phyloP scores from a whole-genome alignment of 2,888 invertebrate genomes.

The Caenorhabditis wallacei region DNA sequence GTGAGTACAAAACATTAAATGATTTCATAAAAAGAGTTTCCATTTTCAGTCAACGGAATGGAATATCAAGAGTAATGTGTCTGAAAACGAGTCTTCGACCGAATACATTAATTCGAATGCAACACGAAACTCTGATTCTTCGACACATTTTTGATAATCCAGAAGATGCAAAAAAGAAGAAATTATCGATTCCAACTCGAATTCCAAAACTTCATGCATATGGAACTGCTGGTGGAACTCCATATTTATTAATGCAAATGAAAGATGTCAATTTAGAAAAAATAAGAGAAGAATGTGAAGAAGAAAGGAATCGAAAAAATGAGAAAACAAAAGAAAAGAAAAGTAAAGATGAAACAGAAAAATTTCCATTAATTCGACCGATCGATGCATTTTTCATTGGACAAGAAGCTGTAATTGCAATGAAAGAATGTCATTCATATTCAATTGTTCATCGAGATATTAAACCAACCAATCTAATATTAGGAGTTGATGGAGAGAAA shows the following conservation, averaged over 20 bases:
- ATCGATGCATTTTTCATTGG: slow-evolving; percentile 42
- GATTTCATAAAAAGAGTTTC: neutral
- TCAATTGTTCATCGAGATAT: slow-evolving; percentile 59
- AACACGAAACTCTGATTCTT: slow-evolving; percentile 19
- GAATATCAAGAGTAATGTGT: neutral
- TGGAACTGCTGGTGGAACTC: slow-evolving; percentile 26
- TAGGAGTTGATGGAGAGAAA: neutral
- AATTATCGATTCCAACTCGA: slow-evolving; percentile 14
- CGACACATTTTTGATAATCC: neutral
- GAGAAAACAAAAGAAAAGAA: too few relatives aligned
- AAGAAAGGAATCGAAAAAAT: neutral
- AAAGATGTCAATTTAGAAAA: slow-evolving; percentile 51
- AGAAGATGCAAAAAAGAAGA: neutral
- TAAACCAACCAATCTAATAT: slow-evolving; percentile 57
- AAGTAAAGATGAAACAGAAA: too few relatives aligned
- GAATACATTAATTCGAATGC: slow-evolving; percentile 3
- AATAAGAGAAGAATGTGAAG: slow-evolving; percentile 33
- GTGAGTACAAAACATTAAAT: neutral
- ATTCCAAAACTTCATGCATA: neutral
- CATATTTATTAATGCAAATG: slow-evolving; percentile 41
- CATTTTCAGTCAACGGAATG: neutral
- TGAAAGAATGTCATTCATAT: slow-evolving; percentile 34
- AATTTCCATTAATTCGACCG: neutral
- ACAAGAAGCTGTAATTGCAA: slow-evolving; percentile 41
- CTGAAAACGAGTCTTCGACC: slow-evolving; percentile 38